These are phyloP conservation scores for Acrobasis consociella DNA, from an alignment of 2,888 invertebrate genomes.

Conservation along the genomic window DNA sequence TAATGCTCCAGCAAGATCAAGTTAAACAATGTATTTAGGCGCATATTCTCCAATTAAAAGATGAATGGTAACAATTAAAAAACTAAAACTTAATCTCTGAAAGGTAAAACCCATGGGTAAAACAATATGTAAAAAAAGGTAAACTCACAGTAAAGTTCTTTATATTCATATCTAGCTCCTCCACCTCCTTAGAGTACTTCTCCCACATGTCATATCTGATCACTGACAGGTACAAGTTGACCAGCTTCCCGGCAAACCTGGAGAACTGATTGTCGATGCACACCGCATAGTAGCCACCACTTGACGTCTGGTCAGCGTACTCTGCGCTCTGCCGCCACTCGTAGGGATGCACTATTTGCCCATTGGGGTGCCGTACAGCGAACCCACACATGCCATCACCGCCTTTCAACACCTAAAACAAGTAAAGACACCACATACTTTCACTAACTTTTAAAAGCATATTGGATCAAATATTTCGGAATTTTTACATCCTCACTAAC, in stretches of 20 bases:
- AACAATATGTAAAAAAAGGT: no score
- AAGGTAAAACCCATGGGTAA: no score
- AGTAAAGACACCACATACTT: conserved; percentile 36
- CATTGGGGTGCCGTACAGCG: conserved; percentile 93
- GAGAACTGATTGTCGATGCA: conserved; percentile 97
- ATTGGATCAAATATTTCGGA: not conserved
- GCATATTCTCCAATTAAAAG: no score
- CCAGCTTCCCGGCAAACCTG: conserved; percentile 93
- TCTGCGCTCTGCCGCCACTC: conserved; percentile 95
- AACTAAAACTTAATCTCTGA: no score
- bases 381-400: conserved; percentile 98
- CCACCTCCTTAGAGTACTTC: conserved; percentile 93
- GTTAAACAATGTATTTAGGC: no score
- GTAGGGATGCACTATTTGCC: conserved; percentile 93
- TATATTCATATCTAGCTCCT: conserved; percentile 93
- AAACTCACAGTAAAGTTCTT: conserved; percentile 93
- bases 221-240: conserved; percentile 95
- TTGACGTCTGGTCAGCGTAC: conserved; percentile 91
- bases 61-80: no score
- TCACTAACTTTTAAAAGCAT: conserved; percentile 16
- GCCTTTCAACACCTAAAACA: conserved; percentile 91
- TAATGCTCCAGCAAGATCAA: no score
- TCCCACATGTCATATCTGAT: conserved; percentile 97
- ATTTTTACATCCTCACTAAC: not conserved
- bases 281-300: conserved; percentile 94